A percentile compares a stretch with the other conserved stretches of the same genome.
phyloP scores from a whole-genome alignment of 2,113 vertebrate genomes.

The Regulus satrapa region DNA sequence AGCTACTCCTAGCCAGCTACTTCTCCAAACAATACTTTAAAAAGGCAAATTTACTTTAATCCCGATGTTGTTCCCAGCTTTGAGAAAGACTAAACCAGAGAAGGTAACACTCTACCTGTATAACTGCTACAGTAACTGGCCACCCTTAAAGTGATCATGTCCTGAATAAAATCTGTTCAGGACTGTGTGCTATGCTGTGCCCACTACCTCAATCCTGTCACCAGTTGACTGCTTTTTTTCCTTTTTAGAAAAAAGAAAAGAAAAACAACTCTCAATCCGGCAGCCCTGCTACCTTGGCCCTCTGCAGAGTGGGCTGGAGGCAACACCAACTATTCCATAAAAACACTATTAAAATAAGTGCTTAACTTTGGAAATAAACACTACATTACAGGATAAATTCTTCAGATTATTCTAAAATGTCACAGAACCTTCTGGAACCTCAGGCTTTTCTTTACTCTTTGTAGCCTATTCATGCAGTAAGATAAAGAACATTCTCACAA shows the following conservation, averaged over 20 bases:
- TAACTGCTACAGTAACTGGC: background rate
- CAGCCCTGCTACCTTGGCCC: background rate
- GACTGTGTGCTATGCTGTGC: background rate
- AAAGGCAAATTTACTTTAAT: background rate
- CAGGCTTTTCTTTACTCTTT: background rate
- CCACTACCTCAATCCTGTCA: background rate
- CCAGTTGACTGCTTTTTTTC: background rate
- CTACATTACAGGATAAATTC: rapidly evolving
- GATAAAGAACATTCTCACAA: background rate
- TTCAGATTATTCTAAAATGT: background rate
- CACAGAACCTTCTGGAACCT: background rate
- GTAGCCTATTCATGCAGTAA: background rate
- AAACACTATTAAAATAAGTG: background rate
- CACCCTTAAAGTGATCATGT: background rate
- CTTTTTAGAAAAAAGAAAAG: background rate
- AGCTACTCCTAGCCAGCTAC: background rate
- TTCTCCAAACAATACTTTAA: background rate
- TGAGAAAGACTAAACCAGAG: background rate
- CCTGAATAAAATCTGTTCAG: background rate
- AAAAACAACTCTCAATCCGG: background rate
- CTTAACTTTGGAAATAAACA: background rate
- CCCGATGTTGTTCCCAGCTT: background rate
- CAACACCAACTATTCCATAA: background rate
- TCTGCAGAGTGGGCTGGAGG: background rate
- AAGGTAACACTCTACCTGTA: background rate